phyloP scores from a whole-genome alignment of 2,113 vertebrate species.

The Erythrocercus mccallii region DNA sequence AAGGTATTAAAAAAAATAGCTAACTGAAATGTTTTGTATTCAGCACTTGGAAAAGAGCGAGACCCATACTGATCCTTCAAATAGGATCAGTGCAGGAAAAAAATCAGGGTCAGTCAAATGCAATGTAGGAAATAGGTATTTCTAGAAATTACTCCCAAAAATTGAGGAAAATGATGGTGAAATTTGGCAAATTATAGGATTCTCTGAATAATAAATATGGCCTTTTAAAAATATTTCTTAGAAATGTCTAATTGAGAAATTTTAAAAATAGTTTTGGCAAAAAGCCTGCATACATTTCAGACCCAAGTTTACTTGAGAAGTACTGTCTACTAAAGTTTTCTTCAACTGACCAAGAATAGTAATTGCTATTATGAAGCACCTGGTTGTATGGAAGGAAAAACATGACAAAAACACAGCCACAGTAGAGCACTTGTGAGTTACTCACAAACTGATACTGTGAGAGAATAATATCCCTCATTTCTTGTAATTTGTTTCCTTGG shows the following conservation, averaged over 20 bases:
- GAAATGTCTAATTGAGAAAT: neutral
- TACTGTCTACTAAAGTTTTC: neutral
- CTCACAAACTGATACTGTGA: neutral
- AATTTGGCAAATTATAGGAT: neutral
- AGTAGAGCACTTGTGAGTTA: neutral
- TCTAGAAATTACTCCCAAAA: neutral
- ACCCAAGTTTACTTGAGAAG: neutral
- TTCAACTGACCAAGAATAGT: neutral
- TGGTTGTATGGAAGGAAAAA: neutral
- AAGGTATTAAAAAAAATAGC: rapidly evolving
- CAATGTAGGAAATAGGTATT: neutral
- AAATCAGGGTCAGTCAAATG: neutral
- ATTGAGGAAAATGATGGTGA: neutral
- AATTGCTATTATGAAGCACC: neutral
- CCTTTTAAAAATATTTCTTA: neutral
- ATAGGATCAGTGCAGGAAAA: neutral
- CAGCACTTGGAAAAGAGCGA: neutral
- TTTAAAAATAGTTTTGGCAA: neutral
- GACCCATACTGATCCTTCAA: neutral
- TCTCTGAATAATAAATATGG: neutral
- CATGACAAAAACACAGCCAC: neutral
- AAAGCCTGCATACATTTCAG: neutral
- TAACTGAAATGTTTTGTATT: neutral
- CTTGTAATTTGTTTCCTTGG: neutral
- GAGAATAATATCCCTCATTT: neutral